A percentile compares a stretch with the other conserved stretches of the same genome.
Conservation (phyloP, 2,113 vertebrate species). For the Macquaria ambigua region DNA sequence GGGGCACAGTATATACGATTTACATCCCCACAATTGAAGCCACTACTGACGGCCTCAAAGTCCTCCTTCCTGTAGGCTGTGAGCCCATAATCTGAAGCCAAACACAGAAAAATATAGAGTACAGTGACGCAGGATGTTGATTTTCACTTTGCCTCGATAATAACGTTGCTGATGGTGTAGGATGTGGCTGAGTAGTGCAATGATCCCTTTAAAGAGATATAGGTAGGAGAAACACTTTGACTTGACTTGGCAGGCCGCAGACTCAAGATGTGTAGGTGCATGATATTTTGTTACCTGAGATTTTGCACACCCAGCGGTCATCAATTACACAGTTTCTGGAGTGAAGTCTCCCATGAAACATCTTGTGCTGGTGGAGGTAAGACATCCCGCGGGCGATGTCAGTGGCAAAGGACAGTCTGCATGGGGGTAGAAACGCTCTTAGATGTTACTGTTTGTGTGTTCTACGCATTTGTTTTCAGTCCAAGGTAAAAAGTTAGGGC, state of each 20-base stretch:
- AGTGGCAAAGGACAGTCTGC: constrained; percentile 85
- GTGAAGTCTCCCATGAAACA: constrained; percentile 84
- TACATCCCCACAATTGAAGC: constrained; percentile 68
- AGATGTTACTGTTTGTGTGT: neutral
- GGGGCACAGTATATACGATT: constrained; percentile 80
- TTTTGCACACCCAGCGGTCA: constrained; percentile 87
- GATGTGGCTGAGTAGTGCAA: neutral
- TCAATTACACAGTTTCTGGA: constrained; percentile 85
- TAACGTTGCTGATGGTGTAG: constrained; percentile 1
- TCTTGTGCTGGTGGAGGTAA: constrained; percentile 85
- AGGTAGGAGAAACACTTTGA: neutral
- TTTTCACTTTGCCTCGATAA: constrained; percentile 9
- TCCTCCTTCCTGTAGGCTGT: constrained; percentile 82
- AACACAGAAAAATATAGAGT: constrained; percentile 28
- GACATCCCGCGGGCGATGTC: constrained; percentile 83
- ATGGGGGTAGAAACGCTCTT: neutral
- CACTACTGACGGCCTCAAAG: constrained; percentile 69
- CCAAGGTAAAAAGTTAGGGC: neutral
- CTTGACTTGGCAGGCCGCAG: neutral
- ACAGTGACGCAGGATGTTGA: constrained; percentile 5
- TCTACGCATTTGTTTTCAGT: neutral
- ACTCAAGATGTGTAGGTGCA: neutral
- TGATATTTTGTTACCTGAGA: constrained; percentile 77
- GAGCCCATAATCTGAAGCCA: constrained; percentile 80
- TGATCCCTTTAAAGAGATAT: neutral